A percentile compares a stretch with the other conserved stretches of the same genome.
Evolutionary conservation across 2,888 invertebrate genomes (phyloP).

Genomic region (Clusia tigrina): DNA sequence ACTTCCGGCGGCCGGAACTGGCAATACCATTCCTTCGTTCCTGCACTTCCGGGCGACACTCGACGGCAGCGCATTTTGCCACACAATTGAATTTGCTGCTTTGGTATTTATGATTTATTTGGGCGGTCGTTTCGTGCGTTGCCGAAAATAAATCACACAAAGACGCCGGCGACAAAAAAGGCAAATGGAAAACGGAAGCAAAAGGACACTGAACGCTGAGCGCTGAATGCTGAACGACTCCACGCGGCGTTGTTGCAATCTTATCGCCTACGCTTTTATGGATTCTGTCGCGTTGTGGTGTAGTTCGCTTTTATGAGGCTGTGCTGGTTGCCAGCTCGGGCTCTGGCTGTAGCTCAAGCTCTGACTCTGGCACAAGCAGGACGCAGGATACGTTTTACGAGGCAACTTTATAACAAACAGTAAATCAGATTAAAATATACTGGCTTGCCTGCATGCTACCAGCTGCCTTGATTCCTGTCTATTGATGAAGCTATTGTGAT

Average conservation of each 20-base stretch:
- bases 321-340: no score
- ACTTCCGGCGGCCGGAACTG: not conserved
- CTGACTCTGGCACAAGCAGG: not conserved
- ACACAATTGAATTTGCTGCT: slow-evolving; percentile 33
- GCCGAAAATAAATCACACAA: slow-evolving; percentile 51
- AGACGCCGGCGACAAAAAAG: not conserved
- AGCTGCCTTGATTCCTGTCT: slow-evolving; percentile 49
- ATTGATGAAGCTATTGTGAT: slow-evolving; percentile 35
- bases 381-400: slow-evolving; percentile 15
- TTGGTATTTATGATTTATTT: slow-evolving; percentile 57
- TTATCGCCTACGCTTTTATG: no score
- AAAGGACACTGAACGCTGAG: no score
- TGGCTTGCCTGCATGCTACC: not conserved
- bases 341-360: not conserved
- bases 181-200: no score
- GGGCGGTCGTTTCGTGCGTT: slow-evolving; percentile 47
- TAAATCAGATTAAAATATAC: slow-evolving; percentile 51
- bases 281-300: no score
- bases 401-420: slow-evolving; percentile 36
- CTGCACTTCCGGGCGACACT: not conserved
- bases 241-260: not conserved
- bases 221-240: not conserved
- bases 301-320: no score
- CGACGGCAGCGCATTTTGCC: no score
- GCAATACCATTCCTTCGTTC: no score